Percentiles rank a stretch among this genome's conserved stretches.
Conservation (phyloP, 2,888 invertebrate species). For the Acanthosepion esculentum region DNA sequence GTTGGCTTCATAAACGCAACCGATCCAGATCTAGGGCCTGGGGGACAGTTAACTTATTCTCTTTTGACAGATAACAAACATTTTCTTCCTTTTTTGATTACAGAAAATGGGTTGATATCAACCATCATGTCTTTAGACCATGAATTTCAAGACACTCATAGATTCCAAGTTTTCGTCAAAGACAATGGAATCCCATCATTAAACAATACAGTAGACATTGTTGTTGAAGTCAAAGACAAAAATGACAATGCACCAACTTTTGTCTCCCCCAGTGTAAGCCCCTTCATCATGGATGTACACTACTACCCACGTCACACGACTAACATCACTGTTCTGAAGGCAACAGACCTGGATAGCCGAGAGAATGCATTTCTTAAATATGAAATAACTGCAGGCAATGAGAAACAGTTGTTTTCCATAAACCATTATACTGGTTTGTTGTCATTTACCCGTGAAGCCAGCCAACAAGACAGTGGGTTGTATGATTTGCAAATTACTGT, state of each 20-base stretch:
- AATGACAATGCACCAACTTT: not conserved
- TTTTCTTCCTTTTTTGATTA: not conserved
- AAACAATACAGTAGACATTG: conserved; percentile 1
- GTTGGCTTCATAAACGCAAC: not conserved
- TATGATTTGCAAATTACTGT: not conserved
- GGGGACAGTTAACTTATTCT: not conserved
- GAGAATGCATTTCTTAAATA: conserved; percentile 13
- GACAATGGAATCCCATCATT: not conserved
- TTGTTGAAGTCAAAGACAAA: conserved; percentile 33
- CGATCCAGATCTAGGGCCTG: conserved; percentile 5
- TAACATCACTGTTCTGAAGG: not conserved
- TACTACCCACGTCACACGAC: not conserved
- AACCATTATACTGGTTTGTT: conserved; percentile 18
- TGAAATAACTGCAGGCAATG: not conserved
- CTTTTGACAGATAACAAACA: not conserved
- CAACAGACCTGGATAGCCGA: not conserved
- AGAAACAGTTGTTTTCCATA: not conserved
- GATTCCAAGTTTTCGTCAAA: not conserved
- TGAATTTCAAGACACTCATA: not conserved
- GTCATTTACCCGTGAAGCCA: not conserved
- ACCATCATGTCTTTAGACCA: not conserved
- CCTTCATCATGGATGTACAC: not conserved
- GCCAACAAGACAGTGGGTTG: not conserved
- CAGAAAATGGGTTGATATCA: conserved; percentile 1
- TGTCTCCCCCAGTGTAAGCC: not conserved